Conservation (phyloP, 2,113 vertebrate genomes). For the Synodontis membranacea region DNA sequence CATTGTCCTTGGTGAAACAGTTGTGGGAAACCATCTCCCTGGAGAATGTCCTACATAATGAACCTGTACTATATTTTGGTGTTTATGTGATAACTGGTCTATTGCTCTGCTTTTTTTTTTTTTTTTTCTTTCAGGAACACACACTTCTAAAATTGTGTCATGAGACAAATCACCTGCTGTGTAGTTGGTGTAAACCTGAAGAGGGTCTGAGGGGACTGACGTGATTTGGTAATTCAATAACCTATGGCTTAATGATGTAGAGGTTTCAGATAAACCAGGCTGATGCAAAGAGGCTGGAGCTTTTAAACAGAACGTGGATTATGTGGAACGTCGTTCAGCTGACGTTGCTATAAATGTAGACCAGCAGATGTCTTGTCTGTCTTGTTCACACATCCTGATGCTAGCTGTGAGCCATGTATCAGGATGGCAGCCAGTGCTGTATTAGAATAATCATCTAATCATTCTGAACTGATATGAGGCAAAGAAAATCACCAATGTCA, state of each 20-base stretch:
- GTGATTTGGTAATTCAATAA: background rate
- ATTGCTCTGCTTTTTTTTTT: background rate
- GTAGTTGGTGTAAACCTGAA: background rate
- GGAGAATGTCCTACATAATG: conserved; percentile 17
- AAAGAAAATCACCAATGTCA: background rate
- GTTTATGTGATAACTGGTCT: conserved; percentile 22
- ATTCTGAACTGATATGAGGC: conserved; percentile 26
- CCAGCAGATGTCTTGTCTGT: conserved; percentile 27
- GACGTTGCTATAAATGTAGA: conserved; percentile 16
- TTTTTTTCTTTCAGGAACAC: background rate
- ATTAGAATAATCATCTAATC: conserved; percentile 37
- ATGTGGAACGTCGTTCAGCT: background rate
- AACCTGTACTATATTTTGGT: conserved; percentile 21
- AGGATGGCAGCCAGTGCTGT: conserved; percentile 11
- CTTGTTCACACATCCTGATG: conserved; percentile 10
- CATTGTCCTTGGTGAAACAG: conserved; percentile 23
- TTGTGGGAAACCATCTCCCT: conserved; percentile 33
- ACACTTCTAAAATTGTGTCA: background rate
- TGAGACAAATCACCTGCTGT: background rate
- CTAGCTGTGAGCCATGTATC: conserved; percentile 3
- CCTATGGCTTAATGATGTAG: background rate
- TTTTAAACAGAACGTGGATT: background rate
- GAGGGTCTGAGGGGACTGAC: conserved; percentile 6
- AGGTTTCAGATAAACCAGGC: background rate
- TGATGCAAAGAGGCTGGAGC: background rate